Evolutionary conservation across 2,888 invertebrate genomes (phyloP).

Genomic region (Amphipoea lucens): DNA sequence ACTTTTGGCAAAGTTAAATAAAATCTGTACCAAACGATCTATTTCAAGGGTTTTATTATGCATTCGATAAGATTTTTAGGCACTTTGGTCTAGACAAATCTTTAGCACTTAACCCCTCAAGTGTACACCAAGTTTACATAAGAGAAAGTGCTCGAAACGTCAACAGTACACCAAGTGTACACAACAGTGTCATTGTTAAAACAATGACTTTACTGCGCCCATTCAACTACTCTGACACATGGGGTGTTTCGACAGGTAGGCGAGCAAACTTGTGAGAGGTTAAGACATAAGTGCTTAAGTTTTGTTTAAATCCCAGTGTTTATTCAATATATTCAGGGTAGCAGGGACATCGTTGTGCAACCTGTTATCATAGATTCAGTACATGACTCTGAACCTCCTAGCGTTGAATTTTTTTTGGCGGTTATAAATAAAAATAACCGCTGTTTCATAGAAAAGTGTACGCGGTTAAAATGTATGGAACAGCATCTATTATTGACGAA

Average conservation of each 20-base stretch:
- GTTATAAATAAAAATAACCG: too few relatives aligned
- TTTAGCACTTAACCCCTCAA: background rate
- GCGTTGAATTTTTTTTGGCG: too few relatives aligned
- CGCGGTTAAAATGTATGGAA: background rate
- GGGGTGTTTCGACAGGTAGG: too few relatives aligned
- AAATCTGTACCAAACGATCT: background rate
- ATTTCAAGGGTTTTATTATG: background rate
- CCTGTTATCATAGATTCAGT: background rate
- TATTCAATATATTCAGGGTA: background rate
- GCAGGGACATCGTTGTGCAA: background rate
- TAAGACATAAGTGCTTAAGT: background rate
- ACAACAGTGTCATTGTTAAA: too few relatives aligned
- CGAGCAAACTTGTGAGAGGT: too few relatives aligned
- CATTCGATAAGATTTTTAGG: constrained; percentile 11
- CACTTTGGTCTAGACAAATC: constrained; percentile 13
- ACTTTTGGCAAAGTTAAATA: background rate
- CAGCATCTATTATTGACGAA: background rate
- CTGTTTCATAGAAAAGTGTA: too few relatives aligned
- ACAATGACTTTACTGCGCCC: too few relatives aligned
- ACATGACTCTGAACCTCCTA: background rate
- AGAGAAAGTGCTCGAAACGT: too few relatives aligned
- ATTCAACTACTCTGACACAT: too few relatives aligned
- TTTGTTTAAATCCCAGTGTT: background rate
- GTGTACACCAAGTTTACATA: too few relatives aligned
- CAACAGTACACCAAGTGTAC: too few relatives aligned